Conservation (phyloP, 1,140 invertebrate species). For the Drosophila dunni region DNA sequence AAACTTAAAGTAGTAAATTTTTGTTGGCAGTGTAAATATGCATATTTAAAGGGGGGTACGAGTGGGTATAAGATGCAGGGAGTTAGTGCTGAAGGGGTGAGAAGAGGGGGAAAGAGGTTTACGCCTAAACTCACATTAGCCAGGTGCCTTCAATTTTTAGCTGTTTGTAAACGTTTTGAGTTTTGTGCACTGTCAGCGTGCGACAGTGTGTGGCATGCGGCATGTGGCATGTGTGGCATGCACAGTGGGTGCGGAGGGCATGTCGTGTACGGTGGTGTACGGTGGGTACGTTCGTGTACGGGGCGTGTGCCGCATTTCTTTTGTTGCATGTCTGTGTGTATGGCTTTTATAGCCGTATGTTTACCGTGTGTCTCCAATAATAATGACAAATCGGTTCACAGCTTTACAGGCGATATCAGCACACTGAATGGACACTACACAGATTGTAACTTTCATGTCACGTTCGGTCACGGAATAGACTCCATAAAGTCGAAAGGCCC, state of each 20-base stretch:
- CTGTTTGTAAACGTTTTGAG: constrained; percentile 69
- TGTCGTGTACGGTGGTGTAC: background rate
- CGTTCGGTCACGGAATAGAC: constrained; percentile 68
- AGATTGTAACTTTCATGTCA: constrained; percentile 63
- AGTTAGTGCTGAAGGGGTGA: no score
- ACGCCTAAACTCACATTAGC: constrained; percentile 5
- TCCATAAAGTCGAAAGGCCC: constrained; percentile 71
- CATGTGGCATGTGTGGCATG: constrained; percentile 7
- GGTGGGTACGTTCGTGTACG: no score
- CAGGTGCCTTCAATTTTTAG: constrained; percentile 49
- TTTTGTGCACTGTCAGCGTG: constrained; percentile 45
- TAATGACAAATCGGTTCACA: constrained; percentile 78
- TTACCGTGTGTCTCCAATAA: constrained; percentile 68
- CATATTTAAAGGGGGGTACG: constrained; percentile 3
- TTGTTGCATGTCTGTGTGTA: constrained; percentile 19
- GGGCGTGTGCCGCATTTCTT: constrained; percentile 15
- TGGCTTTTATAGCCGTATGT: constrained; percentile 40
- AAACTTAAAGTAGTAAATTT: no score
- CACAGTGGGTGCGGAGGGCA: background rate
- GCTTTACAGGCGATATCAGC: constrained; percentile 27
- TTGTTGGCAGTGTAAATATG: background rate
- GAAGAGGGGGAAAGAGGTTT: no score
- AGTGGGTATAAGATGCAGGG: no score
- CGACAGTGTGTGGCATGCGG: constrained; percentile 8
- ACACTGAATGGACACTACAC: constrained; percentile 3